Percentiles rank a stretch among this genome's conserved stretches.
Evolutionary conservation across 2,797 vertebrate species (phyloP).

Genomic region (Halcyon leucocephala): DNA sequence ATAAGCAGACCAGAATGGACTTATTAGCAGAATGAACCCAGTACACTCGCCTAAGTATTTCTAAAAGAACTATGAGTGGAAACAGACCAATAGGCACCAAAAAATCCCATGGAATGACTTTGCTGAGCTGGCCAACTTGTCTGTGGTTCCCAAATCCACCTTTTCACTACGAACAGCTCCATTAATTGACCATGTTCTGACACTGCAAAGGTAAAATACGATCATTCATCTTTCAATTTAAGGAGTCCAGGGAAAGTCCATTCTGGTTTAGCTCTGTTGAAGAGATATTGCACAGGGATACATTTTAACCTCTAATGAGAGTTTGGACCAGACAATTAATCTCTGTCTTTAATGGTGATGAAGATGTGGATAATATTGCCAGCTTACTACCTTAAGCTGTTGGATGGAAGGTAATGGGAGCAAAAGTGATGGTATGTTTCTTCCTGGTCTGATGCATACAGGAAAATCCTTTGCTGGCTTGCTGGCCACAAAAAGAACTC

Average conservation of each 20-base stretch:
- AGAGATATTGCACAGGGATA: neutral
- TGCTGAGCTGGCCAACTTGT: neutral
- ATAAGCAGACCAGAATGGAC: neutral
- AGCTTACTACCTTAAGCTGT: neutral
- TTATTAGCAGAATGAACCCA: neutral
- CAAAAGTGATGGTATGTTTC: neutral
- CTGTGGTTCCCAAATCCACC: neutral
- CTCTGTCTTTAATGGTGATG: neutral
- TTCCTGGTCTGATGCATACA: neutral
- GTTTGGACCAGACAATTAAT: constrained; percentile 1
- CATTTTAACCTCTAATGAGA: neutral
- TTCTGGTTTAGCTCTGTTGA: neutral
- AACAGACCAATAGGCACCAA: neutral
- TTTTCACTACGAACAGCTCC: neutral
- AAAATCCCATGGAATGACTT: neutral
- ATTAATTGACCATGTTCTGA: neutral
- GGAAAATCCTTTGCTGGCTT: neutral
- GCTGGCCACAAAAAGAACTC: neutral
- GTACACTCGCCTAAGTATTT: neutral
- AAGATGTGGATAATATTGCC: neutral
- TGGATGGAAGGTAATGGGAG: neutral
- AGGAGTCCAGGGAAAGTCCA: neutral
- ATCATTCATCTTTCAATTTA: neutral
- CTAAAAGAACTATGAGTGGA: neutral
- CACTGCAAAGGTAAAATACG: neutral